Evolutionary conservation across 2,113 vertebrate genomes (phyloP).

Genomic region (Ciconia stormi): DNA sequence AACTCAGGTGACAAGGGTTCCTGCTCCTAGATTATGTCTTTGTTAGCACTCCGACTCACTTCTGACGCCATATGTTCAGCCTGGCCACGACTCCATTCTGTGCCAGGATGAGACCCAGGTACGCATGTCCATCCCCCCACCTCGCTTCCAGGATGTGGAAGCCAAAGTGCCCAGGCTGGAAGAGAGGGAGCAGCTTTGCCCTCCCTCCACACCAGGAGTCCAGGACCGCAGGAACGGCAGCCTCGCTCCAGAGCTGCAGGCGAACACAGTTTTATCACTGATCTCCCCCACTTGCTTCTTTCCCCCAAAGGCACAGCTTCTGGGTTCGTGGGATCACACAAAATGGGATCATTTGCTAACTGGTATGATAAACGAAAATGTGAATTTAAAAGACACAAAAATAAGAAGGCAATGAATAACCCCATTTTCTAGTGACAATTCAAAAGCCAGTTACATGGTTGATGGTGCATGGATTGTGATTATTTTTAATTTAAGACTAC

Average conservation of each 20-base stretch:
- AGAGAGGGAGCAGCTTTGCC: not conserved
- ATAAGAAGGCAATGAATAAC: not conserved
- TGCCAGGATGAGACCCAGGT: not conserved
- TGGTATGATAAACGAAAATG: not conserved
- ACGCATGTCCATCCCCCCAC: accelerated
- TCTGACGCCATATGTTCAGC: not conserved
- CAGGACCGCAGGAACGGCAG: accelerated
- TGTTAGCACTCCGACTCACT: not conserved
- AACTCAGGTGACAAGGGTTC: not conserved
- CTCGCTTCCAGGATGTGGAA: not conserved
- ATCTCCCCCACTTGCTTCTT: not conserved
- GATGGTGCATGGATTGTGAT: not conserved
- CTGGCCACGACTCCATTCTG: not conserved
- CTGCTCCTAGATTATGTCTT: not conserved
- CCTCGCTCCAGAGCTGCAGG: not conserved
- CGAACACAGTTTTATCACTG: not conserved
- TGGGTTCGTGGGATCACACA: not conserved
- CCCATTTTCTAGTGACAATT: not conserved
- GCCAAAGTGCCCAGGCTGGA: not conserved
- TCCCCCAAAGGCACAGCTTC: not conserved
- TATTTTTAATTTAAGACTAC: not conserved
- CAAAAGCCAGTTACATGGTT: not conserved
- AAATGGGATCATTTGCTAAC: not conserved
- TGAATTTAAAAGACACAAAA: not conserved
- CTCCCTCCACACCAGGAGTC: not conserved